Conservation (phyloP, 2,113 vertebrate genomes). For the Lophura nycthemera region DNA sequence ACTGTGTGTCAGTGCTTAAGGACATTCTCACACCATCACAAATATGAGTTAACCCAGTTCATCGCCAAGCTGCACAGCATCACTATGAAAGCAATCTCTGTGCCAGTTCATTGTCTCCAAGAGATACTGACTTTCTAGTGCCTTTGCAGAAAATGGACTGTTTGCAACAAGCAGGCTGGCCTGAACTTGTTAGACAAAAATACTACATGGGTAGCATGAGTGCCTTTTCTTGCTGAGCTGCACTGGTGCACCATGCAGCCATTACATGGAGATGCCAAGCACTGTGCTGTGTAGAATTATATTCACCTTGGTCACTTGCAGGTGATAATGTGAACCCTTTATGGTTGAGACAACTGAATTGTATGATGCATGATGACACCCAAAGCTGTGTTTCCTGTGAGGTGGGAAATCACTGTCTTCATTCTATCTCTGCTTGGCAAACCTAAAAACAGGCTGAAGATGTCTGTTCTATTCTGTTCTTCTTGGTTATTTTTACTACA, state of each 20-base stretch:
- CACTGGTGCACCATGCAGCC: accelerated
- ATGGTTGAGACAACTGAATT: not conserved
- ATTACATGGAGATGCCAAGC: not conserved
- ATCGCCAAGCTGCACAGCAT: not conserved
- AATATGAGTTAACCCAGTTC: not conserved
- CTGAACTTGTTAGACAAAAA: not conserved
- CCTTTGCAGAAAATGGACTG: not conserved
- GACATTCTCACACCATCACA: not conserved
- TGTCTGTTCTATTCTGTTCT: not conserved
- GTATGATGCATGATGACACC: not conserved
- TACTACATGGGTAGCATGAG: not conserved
- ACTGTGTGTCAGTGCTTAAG: not conserved
- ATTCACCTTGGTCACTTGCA: not conserved
- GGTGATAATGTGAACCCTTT: not conserved
- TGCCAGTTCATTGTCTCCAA: not conserved
- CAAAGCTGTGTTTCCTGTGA: not conserved
- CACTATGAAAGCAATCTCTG: not conserved
- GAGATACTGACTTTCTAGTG: not conserved
- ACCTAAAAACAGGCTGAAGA: not conserved
- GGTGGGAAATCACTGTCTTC: not conserved
- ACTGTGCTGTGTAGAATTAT: not conserved
- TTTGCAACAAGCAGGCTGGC: not conserved
- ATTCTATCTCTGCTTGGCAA: not conserved
- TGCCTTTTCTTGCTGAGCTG: not conserved
- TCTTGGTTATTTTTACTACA: not conserved